Percentiles rank a stretch among this genome's conserved stretches.
phyloP scores from a whole-genome alignment of 2,888 invertebrate genomes.

The Tachystola acroxantha region DNA sequence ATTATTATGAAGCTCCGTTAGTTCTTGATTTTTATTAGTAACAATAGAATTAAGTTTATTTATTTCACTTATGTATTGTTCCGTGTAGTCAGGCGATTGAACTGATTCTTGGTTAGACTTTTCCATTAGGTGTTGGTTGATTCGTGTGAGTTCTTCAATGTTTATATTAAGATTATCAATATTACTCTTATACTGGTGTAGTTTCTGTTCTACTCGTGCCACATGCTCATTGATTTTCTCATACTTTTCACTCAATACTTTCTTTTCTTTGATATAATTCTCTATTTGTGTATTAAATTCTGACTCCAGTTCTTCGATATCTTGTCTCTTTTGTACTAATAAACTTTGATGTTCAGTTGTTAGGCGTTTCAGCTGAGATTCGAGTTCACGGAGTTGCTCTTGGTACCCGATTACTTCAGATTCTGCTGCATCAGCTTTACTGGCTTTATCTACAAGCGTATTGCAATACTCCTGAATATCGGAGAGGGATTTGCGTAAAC shows the following conservation, averaged over 20 bases:
- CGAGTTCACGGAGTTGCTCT: conserved; percentile 59
- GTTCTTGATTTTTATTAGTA: conserved; percentile 67
- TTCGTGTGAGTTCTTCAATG: conserved; percentile 46
- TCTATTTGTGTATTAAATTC: conserved; percentile 67
- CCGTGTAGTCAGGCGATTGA: conserved; percentile 57
- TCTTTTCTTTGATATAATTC: conserved; percentile 68
- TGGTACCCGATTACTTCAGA: conserved; percentile 44
- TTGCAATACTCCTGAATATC: conserved; percentile 60
- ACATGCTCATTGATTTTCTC: conserved; percentile 71
- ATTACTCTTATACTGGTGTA: conserved; percentile 51
- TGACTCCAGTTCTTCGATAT: conserved; percentile 63
- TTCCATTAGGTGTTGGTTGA: conserved; percentile 48
- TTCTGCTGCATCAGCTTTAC: conserved; percentile 44
- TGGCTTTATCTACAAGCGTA: conserved; percentile 48
- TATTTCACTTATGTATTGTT: conserved; percentile 75
- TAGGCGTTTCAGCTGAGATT: conserved; percentile 53
- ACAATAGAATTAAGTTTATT: conserved; percentile 73
- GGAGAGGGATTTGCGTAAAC: conserved; percentile 59
- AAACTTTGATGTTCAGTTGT: conserved; percentile 53
- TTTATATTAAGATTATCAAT: conserved; percentile 48
- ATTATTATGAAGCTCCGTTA: conserved; percentile 48
- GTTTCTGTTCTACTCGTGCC: conserved; percentile 42
- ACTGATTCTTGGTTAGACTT: conserved; percentile 30
- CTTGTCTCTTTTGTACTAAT: conserved; percentile 57
- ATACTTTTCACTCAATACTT: conserved; percentile 64